phyloP scores from a whole-genome alignment of 2,113 vertebrate species.

The Trochalopteron elliotii region DNA sequence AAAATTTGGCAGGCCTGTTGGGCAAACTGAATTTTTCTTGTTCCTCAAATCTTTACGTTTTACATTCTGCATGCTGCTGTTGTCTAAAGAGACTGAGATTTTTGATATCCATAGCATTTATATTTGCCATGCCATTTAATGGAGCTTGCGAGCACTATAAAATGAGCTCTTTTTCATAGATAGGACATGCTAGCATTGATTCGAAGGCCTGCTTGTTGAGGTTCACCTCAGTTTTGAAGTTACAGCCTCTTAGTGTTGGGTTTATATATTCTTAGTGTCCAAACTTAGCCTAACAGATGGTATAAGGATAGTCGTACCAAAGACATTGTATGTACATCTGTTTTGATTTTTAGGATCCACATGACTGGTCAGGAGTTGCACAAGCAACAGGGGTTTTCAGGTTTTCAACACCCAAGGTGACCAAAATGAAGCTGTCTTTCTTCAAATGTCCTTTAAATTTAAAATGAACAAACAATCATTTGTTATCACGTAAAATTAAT shows the following conservation, averaged over 20 bases:
- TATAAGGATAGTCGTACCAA: neutral
- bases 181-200: neutral
- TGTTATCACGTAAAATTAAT: slow-evolving; percentile 11
- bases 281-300: neutral
- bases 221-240: neutral
- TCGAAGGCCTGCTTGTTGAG: neutral
- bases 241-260: neutral
- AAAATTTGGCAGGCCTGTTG: neutral
- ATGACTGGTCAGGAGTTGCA: slow-evolving; percentile 5
- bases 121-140: neutral
- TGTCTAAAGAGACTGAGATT: neutral
- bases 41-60: neutral
- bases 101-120: neutral
- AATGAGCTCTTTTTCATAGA: neutral
- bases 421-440: neutral
- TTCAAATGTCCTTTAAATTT: neutral
- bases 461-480: slow-evolving; percentile 59
- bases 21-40: neutral
- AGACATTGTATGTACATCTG: neutral
- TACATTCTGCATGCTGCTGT: neutral
- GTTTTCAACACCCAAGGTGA: slow-evolving; percentile 2
- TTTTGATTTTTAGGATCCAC: slow-evolving; percentile 41
- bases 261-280: neutral
- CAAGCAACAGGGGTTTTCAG: neutral
- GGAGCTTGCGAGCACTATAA: neutral